Evolutionary conservation across 2,113 vertebrate genomes (phyloP), one percentile per base, ranked within the genome.

Genomic region (Dromaius novaehollandiae): DNA sequence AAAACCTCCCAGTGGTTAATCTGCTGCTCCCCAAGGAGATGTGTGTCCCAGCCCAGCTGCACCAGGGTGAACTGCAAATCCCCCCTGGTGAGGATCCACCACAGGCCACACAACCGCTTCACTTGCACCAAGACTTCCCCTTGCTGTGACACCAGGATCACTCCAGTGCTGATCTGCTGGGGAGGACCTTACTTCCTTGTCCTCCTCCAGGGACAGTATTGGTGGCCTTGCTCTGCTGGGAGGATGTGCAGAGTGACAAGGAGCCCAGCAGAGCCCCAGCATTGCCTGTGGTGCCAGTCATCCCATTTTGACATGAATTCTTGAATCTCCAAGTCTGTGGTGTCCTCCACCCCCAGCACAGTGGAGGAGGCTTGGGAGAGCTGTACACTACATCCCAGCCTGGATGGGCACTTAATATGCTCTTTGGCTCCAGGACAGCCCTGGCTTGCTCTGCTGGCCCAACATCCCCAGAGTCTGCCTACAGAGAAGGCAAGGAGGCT

Each of bases 281-380:
- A 55, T 0, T 48, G 0, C 13, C 84, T 42, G 48, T 69, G 44
- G 24, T 38, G 36, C 64, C 17, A 1, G 2, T 51, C 51, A 75
- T 18, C 34, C 34, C 13, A 2, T 88, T 84, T 50, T 32, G 46
- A 60, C 46, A 6, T 0, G 13, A 12, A n/a, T 80, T 79, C 66
- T 63, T 50, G 36, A 25, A 25, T 81, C 44, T 58, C 25, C 65
- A 56, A 44, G 26, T n/a, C 58, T 34, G 24, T 10, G 28, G 11
- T 90, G 64, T 53, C 48, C 42, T 25, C 38, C 19, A 88, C 44
- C 14, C 34, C 30, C 65, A 70, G 77, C 56, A 11, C 30, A 75
- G 78, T 55, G 7, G 9, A 81, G 34, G 26, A 79, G 85, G 55
- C 50, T 8, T n/a, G 26, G 13, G 40, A 78, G 46, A 88, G 48